Evolutionary conservation across 2,797 vertebrate species (phyloP), one percentile per base, ranked within the genome.

Genomic region (Diceros bicornis): DNA sequence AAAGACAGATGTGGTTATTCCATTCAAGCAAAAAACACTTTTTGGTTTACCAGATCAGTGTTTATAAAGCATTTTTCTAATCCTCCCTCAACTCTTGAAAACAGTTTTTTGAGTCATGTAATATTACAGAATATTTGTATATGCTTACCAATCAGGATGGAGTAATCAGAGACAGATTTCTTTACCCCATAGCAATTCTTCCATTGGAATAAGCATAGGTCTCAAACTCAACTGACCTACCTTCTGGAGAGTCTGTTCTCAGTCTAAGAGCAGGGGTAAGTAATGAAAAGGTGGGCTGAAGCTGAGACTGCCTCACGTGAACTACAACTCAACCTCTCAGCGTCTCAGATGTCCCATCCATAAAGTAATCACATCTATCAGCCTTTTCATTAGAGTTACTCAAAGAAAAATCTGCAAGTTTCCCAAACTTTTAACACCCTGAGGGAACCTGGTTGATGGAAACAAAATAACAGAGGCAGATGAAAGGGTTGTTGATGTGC

Each of bases 401-500:
- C 64, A 10, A 50, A 66, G 61, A 41, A 41, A 89, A 69, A 25
- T 20, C 62, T 41, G 17, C 61, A 82, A 17, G 41, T 12, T 16
- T n/a, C 23, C 37, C 34, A 34, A 77, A 64, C n/a, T 21, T 62
- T 55, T 47, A 88, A 71, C 29, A 75, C 37, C 47, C 27, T 20
- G 8, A 21, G 14, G n/a, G 55, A 57, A 29, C 88, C 89, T 34
- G 29, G 74, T 7, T n/a, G 34, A 59, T 20, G 3, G n/a, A 57
- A 52, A 44, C 11, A 47, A 75, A 95, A 34, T 25, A 86, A 29
- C 37, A 91, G 27, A 59, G 37, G 29, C 57, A 50, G 18, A 27
- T 12, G 23, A 64, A 12, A 41, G 27, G 6, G 61, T 9, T 47
- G 10, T 1, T 0, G 0, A 2, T 1, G 4, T 69, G 59, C 52